Evolutionary conservation across 2,113 vertebrate species (phyloP), one percentile per base, ranked within the genome.

Genomic region (Trogon melanurus): DNA sequence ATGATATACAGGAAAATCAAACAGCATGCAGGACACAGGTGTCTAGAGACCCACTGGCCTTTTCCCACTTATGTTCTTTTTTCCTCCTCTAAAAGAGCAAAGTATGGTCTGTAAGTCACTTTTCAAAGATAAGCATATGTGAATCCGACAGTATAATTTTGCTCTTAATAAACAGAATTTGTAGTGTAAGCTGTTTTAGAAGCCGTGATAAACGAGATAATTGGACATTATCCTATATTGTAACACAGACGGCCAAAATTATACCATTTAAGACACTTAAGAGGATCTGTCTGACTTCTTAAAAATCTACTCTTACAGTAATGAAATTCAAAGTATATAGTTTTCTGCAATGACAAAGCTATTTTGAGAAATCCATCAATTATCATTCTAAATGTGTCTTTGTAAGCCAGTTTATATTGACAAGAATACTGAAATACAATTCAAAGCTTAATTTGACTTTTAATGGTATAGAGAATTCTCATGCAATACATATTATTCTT

Each of bases 91-190:
- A 65, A 89, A 93, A 92, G 2, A 7, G 44, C 57, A 61, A 90
- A 95, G 21, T 51, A 34, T 86, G 36, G 44, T 86, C 70, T 79
- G 53, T 2, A 89, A 95, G 95, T 70, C 71, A 86, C 76, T 91
- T 94, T 94, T 91, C 79, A 93, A 83, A 83, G 86, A 94, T 64
- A 96, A 94, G 60, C 56, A 30, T 47, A 60, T 89, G 61, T 89
- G 84, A 94, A 91, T 92, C 71, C 88, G 91, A 93, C 94, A 96
- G 74, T 92, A 85, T 96, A 95, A 96, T 96, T 96, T 88, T 95
- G 60, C 72, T 67, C 84, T 94, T 96, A 94, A 96, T 95, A 97
- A 96, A 89, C 60, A 95, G 86, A 94, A 88, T 89, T 95, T 94
- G 89, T 67, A 80, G 70, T 57, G 66, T 92, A 88, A 85, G 64